Percentiles rank a stretch among this genome's conserved stretches.
Conservation (phyloP, 2,113 vertebrate species). For the Gymnorhina tibicen region DNA sequence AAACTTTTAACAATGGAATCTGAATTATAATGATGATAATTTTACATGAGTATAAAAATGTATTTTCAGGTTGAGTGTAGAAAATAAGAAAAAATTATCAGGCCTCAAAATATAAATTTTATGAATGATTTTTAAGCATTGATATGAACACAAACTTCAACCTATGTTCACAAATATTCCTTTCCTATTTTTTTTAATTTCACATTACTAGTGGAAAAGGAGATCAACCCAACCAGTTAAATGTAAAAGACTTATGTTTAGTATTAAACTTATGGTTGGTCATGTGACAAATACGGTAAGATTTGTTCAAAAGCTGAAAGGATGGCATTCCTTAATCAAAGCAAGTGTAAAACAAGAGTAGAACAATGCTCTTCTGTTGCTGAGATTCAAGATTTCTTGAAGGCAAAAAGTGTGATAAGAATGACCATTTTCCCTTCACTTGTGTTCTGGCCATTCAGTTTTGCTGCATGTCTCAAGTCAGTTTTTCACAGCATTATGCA, state of each 20-base stretch:
- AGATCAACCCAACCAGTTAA: background rate
- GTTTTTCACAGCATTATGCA: background rate
- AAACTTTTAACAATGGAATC: background rate
- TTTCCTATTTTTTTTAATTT: background rate
- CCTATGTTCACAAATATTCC: background rate
- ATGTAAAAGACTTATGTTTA: background rate
- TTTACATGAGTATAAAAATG: background rate
- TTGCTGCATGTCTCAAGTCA: background rate
- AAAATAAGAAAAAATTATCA: background rate
- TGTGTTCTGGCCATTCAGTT: background rate
- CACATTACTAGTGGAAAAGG: background rate
- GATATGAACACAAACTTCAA: background rate
- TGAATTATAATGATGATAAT: background rate
- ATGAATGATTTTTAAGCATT: background rate
- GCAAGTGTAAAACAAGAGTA: background rate
- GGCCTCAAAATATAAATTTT: background rate
- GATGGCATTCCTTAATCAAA: background rate
- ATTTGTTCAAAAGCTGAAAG: background rate
- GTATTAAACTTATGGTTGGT: background rate
- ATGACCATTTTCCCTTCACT: background rate
- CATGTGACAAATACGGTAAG: background rate
- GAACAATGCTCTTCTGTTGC: background rate
- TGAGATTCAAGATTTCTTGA: background rate
- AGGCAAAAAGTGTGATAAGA: background rate
- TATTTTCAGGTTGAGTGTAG: background rate